A percentile compares a stretch with the other conserved stretches of the same genome.
These are phyloP conservation scores for Halcyon badia DNA, from an alignment of 2,797 vertebrate genomes.

Conservation along the genomic window DNA sequence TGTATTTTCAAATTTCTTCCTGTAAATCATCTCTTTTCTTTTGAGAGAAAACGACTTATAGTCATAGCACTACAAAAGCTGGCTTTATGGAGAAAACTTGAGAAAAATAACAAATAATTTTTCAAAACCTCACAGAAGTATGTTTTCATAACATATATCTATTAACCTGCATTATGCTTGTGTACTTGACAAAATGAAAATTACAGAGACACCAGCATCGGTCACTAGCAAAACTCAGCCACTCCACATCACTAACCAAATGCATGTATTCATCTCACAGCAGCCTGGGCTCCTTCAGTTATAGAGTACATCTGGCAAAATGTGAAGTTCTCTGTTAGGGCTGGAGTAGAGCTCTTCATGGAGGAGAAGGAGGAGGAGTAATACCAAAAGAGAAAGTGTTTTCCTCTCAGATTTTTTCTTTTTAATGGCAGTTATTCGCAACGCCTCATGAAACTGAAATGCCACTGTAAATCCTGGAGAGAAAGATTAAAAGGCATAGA, in stretches of 20 bases:
- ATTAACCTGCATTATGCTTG: background rate
- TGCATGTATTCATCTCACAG: background rate
- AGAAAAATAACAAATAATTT: background rate
- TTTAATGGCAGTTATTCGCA: background rate
- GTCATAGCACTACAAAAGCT: background rate
- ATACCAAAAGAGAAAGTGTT: background rate
- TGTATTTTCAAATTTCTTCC: background rate
- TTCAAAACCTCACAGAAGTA: background rate
- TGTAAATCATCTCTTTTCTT: background rate
- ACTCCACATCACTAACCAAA: background rate
- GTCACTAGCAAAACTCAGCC: background rate
- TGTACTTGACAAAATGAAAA: background rate
- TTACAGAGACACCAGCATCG: fast-evolving
- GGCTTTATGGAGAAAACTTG: background rate
- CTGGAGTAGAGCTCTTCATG: background rate
- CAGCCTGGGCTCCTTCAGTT: background rate
- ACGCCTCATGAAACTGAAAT: background rate
- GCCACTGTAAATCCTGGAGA: background rate
- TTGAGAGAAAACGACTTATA: background rate
- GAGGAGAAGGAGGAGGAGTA: background rate
- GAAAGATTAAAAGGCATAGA: background rate
- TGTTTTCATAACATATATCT: background rate
- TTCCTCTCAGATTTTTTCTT: background rate
- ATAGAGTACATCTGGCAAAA: background rate
- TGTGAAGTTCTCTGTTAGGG: background rate